A percentile compares a stretch with the other conserved stretches of the same genome.
phyloP scores from a whole-genome alignment of 1,140 invertebrate species.

The Diabrotica undecimpunctata region DNA sequence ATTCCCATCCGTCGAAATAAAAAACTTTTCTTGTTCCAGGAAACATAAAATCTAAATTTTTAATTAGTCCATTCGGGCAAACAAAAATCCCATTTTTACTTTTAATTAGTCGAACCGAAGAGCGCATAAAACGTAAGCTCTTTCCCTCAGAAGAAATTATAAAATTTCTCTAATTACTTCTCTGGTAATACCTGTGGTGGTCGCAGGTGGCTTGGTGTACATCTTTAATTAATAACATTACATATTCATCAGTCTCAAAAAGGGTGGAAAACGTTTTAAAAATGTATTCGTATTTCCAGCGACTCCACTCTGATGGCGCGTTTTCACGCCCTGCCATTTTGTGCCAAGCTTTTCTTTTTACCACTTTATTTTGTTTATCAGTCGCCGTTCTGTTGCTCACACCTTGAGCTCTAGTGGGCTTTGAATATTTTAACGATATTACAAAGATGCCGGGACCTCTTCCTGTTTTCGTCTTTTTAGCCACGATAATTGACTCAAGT shows the following conservation, averaged over 20 bases:
- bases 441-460: not conserved
- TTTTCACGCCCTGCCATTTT: not conserved
- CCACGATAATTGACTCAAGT: too few species aligned
- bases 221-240: slow-evolving; percentile 49
- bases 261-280: slow-evolving; percentile 26
- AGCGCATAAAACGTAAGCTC: slow-evolving; percentile 27
- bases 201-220: slow-evolving; percentile 44
- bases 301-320: not conserved
- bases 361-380: slow-evolving; percentile 3
- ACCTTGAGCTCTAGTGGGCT: not conserved
- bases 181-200: slow-evolving; percentile 42
- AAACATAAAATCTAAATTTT: slow-evolving; percentile 43
- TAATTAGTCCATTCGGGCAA: slow-evolving; percentile 45
- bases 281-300: slow-evolving; percentile 18
- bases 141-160: slow-evolving; percentile 43
- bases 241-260: slow-evolving; percentile 45
- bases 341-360: not conserved
- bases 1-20: not conserved
- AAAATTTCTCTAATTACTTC: slow-evolving; percentile 47
- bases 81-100: slow-evolving; percentile 49
- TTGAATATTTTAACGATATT: not conserved
- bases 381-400: slow-evolving; percentile 4
- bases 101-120: slow-evolving; percentile 42
- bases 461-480: too few species aligned
- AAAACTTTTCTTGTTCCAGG: slow-evolving; percentile 30